Conservation (phyloP, 2,113 vertebrate species). For the Bagarius yarrelli region DNA sequence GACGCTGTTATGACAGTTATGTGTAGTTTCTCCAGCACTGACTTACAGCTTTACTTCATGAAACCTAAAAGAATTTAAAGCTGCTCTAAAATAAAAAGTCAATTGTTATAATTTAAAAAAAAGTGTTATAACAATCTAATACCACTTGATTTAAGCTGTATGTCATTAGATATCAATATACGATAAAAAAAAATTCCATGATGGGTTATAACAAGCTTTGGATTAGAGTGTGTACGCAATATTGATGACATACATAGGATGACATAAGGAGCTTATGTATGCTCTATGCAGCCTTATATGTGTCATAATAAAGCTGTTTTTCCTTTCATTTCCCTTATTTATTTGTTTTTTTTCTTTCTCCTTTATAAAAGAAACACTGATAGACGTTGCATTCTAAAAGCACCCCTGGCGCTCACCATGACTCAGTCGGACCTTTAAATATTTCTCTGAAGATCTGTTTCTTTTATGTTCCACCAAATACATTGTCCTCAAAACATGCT, state of each 20-base stretch:
- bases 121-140: neutral
- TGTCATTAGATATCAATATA: neutral
- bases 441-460: neutral
- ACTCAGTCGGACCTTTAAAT: neutral
- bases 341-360: neutral
- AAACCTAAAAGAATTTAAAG: no score
- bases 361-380: neutral
- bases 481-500: constrained; percentile 2
- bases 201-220: no score
- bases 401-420: neutral
- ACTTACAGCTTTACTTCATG: neutral
- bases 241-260: neutral
- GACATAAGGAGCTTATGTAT: neutral
- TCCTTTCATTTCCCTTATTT: neutral
- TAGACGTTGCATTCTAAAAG: neutral
- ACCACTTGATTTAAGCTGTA: neutral
- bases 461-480: constrained; percentile 28
- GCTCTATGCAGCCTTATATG: neutral
- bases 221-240: neutral
- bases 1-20: neutral
- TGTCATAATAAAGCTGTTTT: neutral
- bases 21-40: neutral
- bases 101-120: neutral
- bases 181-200: no score
- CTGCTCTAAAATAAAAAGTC: neutral